These are phyloP conservation scores for Phalanger gymnotis DNA, from an alignment of 2,797 vertebrate genomes.

Conservation along the genomic window DNA sequence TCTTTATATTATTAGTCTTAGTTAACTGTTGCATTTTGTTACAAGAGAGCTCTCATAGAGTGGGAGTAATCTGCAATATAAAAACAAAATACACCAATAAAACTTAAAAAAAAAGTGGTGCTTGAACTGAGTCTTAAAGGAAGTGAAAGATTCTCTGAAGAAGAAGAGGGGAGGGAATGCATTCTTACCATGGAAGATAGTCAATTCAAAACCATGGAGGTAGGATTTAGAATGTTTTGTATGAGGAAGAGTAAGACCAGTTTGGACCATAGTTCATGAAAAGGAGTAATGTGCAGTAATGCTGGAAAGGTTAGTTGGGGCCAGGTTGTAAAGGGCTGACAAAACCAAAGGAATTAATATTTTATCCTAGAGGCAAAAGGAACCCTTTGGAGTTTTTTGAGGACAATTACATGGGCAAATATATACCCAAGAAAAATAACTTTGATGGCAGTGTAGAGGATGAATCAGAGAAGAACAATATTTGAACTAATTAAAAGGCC, in stretches of 20 bases:
- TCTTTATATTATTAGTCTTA: neutral
- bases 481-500: too few relatives aligned
- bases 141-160: neutral
- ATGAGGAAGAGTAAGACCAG: neutral
- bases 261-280: neutral
- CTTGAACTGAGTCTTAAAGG: neutral
- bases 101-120: neutral
- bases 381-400: too few relatives aligned
- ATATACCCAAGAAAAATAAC: too few relatives aligned
- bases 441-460: too few relatives aligned
- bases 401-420: too few relatives aligned
- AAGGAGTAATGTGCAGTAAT: neutral
- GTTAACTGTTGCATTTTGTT: neutral
- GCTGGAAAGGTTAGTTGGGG: neutral
- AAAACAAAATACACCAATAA: neutral
- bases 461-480: too few relatives aligned
- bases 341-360: too few relatives aligned
- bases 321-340: too few relatives aligned
- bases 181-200: neutral
- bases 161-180: neutral
- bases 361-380: too few relatives aligned
- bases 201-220: neutral
- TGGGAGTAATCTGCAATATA: neutral
- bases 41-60: neutral
- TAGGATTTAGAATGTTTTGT: neutral